phyloP scores from a whole-genome alignment of 2,113 vertebrate genomes.

The Serilophus lunatus region DNA sequence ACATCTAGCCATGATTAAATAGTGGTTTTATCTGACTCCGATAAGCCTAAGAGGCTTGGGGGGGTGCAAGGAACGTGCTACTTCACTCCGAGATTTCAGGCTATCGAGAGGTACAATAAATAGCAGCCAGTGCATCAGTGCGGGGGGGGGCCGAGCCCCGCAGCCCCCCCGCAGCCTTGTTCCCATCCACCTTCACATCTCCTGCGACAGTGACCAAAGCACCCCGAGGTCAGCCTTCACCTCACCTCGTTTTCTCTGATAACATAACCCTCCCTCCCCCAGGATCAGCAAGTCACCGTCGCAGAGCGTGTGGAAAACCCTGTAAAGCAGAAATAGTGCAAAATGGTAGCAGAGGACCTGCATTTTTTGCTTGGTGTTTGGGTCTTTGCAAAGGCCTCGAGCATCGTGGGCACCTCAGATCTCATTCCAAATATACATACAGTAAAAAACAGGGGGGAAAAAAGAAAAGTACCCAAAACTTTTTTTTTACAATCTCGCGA shows the following conservation, averaged over 20 bases:
- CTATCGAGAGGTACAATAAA: background rate
- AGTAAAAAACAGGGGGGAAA: background rate
- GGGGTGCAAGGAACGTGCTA: background rate
- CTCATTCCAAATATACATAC: background rate
- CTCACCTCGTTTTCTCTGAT: background rate
- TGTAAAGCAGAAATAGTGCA: constrained; percentile 49
- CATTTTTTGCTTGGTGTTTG: background rate
- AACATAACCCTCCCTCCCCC: background rate
- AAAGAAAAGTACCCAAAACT: background rate
- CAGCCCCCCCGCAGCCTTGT: background rate
- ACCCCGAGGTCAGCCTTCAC: background rate
- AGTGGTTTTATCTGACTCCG: background rate
- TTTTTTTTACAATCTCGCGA: background rate
- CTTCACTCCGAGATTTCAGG: background rate
- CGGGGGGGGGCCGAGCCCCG: background rate
- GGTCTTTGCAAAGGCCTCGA: background rate
- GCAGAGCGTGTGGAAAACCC: background rate
- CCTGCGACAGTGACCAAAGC: background rate
- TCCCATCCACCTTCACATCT: background rate
- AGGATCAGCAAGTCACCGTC: background rate
- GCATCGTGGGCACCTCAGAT: background rate
- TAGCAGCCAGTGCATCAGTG: background rate
- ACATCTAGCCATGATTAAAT: background rate
- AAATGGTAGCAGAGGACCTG: background rate
- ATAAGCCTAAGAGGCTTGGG: background rate